phyloP scores from a whole-genome alignment of 2,888 invertebrate species.

The Chrysina gloriosa region DNA sequence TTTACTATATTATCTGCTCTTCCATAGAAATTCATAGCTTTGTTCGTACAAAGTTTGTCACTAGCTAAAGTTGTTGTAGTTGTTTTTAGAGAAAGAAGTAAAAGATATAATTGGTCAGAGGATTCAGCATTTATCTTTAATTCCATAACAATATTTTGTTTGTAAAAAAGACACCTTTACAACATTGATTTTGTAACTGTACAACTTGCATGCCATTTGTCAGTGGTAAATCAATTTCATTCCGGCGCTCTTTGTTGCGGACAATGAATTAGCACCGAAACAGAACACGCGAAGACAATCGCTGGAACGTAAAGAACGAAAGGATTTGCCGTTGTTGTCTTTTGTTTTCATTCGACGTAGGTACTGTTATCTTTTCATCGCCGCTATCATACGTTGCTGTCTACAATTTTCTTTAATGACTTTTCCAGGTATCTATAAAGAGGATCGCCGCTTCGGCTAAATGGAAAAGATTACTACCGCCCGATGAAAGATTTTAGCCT shows the following conservation, averaged over 20 bases:
- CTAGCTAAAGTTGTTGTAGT: too few species aligned
- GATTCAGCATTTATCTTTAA: too few species aligned
- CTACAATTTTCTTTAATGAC: slow-evolving; percentile 23
- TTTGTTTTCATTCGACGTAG: slow-evolving; percentile 16
- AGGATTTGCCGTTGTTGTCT: slow-evolving; percentile 11
- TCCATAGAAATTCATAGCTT: too few species aligned
- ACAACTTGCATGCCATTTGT: too few species aligned
- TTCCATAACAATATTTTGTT: too few species aligned
- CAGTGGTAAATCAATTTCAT: background rate
- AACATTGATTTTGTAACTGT: too few species aligned
- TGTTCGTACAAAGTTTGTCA: too few species aligned
- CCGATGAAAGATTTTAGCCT: background rate
- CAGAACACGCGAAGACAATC: slow-evolving; percentile 27
- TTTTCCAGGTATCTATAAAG: slow-evolving; percentile 17
- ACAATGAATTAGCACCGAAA: background rate
- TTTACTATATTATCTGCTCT: too few species aligned
- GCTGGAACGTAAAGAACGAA: slow-evolving; percentile 14
- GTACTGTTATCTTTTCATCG: slow-evolving; percentile 23
- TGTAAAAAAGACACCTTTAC: too few species aligned
- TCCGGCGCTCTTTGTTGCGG: background rate
- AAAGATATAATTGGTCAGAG: too few species aligned
- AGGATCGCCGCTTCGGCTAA: background rate
- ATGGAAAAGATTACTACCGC: slow-evolving; percentile 27
- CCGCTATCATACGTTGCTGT: slow-evolving; percentile 7
- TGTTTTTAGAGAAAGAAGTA: too few species aligned